Evolutionary conservation across 1,140 invertebrate genomes (phyloP), one percentile per base, ranked within the genome.

Genomic region (Heliothis virescens): DNA sequence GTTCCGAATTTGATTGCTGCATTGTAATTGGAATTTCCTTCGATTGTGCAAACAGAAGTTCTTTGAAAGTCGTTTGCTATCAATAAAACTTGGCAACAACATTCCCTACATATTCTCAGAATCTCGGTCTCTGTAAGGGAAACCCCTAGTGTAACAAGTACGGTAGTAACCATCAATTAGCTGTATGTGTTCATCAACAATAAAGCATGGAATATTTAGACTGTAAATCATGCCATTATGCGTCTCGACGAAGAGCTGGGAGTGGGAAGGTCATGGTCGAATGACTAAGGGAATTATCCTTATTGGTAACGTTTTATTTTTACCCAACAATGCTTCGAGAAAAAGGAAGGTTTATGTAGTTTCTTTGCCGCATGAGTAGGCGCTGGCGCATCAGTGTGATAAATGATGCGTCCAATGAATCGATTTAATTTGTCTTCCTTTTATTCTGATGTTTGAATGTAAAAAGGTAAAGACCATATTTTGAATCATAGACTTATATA

Each of bases 181-280:
- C 62, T 65, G 62, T 48, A 41, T 75, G 73, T 62, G 59, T 52
- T 63, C 73, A 75, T 75, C 47, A 75, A 48, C 59, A 50, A 75
- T 75, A 62, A 34, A 26, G 29, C 47, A 47, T 75, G 57, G 72
- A 60, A 75, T 48, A 75, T 75, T 63, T 75, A 63, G 73, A 75
- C 47, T 29, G 52, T 74, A 47, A 18, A 74, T 59, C 63, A 67
- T 18, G 29, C 15, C 26, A 59, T 74, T 53, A 71, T 48, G 67
- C 62, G 60, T 15, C 15, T 3, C 7, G 47, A 1, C 41, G 34
- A 34, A n/a, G 62, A 69, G 50, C 67, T 71, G 67, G 48, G 18
- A n/a, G 21, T 71, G 52, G 62, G 18, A 55, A 55, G 67, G 67
- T 71, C 67, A 71, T 53, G 67, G 52, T 71, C 67, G 13, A n/a